Evolutionary conservation across 2,888 invertebrate genomes (phyloP), one percentile per base, ranked within the genome.

Genomic region (Salticus scenicus): DNA sequence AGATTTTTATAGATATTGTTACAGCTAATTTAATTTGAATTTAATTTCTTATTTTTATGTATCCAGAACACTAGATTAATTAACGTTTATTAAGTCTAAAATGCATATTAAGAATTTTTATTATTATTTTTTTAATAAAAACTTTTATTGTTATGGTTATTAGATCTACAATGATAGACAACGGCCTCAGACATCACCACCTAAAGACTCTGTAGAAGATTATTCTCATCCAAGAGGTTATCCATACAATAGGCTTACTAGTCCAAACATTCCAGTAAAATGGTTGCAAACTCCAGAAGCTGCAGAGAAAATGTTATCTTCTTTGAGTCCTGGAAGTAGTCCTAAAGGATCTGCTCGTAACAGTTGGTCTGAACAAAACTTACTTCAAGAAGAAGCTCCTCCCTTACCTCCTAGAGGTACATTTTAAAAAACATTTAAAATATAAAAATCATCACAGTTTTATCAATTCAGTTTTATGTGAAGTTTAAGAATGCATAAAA

Each of bases 341-440:
- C 82, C 81, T 10, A 77, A 76, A 31, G 87, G 82, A 0, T 87
- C 87, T 8, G 74, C 73, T 1, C 77, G 87, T 10, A 87, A 85
- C 24, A 87, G 87, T 28, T 87, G 87, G 87, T 87, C 87, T n/a
- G 87, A 87, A 31, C 87, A 83, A 71, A 85, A 78, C 28, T 51
- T 76, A 20, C 27, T 73, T 4, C 69, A 63, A 47, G 87, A 83
- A 7, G 87, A 83, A 37, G 85, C 87, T 24, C 87, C 87, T n/a
- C 87, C 87, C 20, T 33, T 87, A 42, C 87, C 87, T 67, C 87
- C 87, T 0, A 80, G 87, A 72, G 82, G 83, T 83, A 31, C 72
- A 33, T 69, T 24, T 51, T n/a, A n/a, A n/a, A n/a, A n/a, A n/a
- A 17, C 24, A 28, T 24, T 10, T 28, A n/a, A n/a, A n/a, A n/a